Evolutionary conservation across 1,140 invertebrate species (phyloP).

Genomic region (Thaumetopoea pityocampa): DNA sequence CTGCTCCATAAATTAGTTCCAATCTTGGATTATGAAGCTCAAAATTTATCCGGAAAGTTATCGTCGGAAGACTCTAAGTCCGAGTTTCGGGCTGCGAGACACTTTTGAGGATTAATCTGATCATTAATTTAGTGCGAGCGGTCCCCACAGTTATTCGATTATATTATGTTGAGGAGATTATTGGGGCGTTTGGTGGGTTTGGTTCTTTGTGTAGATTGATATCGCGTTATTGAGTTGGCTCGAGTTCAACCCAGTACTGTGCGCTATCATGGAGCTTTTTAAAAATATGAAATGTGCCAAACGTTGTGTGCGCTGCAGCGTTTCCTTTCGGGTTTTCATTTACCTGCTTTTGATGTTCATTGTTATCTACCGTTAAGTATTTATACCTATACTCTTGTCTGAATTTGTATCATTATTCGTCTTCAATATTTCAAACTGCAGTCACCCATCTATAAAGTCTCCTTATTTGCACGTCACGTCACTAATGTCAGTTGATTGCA

Average conservation of each 20-base stretch:
- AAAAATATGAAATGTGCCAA: conserved; percentile 9
- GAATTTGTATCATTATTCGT: too few relatives aligned
- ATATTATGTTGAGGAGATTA: conserved; percentile 16
- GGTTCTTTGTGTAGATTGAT: conserved; percentile 12
- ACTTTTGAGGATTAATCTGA: conserved; percentile 16
- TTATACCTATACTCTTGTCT: too few relatives aligned
- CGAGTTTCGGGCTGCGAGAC: conserved; percentile 8
- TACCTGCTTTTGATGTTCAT: too few relatives aligned
- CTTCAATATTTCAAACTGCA: too few relatives aligned
- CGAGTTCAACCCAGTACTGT: conserved; percentile 13
- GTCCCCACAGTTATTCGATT: conserved; percentile 13
- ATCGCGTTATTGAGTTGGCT: conserved; percentile 19
- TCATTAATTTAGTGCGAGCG: conserved; percentile 15
- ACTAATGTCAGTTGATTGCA: too few relatives aligned
- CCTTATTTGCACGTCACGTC: too few relatives aligned
- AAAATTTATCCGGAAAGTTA: conserved; percentile 31
- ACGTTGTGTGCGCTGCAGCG: too few relatives aligned
- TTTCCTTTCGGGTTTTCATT: too few relatives aligned
- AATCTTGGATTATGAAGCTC: conserved; percentile 40
- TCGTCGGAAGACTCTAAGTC: conserved; percentile 10
- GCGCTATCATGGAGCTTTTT: conserved; percentile 8
- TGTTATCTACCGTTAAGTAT: too few relatives aligned
- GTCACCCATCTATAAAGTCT: too few relatives aligned
- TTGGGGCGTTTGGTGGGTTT: conserved; percentile 6
- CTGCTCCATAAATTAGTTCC: conserved; percentile 43